Conservation (phyloP, 2,113 vertebrate species). For the Paramisgurnus dabryanus region DNA sequence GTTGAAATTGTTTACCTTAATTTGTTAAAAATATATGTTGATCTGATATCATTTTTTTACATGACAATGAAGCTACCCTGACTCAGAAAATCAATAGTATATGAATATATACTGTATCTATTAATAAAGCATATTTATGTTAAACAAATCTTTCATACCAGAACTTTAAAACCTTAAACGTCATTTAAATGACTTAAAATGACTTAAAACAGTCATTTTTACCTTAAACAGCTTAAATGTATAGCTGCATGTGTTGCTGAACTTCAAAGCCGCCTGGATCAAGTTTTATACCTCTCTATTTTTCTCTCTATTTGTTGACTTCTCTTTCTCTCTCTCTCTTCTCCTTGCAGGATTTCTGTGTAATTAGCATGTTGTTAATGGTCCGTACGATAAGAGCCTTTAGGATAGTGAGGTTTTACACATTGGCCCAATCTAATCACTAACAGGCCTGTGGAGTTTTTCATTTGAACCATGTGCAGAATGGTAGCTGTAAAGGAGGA, state of each 20-base stretch:
- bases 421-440: constrained; percentile 47
- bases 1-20: too few relatives aligned
- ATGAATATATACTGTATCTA: too few relatives aligned
- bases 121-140: too few relatives aligned
- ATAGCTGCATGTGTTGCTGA: constrained; percentile 38
- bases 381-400: constrained; percentile 58
- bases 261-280: constrained; percentile 47
- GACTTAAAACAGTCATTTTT: constrained; percentile 28
- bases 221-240: constrained; percentile 22
- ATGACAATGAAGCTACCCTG: too few relatives aligned
- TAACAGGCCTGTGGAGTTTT: constrained; percentile 46
- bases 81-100: too few relatives aligned
- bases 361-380: constrained; percentile 62
- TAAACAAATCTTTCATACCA: too few relatives aligned
- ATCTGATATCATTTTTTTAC: too few relatives aligned
- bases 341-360: constrained; percentile 50
- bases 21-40: too few relatives aligned
- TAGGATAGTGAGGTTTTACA: constrained; percentile 58
- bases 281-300: not conserved
- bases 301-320: not conserved
- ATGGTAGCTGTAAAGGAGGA: not conserved
- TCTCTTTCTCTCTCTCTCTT: constrained; percentile 14
- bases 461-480: constrained; percentile 51
- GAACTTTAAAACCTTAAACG: not conserved
- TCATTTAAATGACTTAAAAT: too few relatives aligned